A percentile compares a stretch with the other conserved stretches of the same genome.
Conservation (phyloP, 2,113 vertebrate genomes). For the Eretmochelys imbricata region DNA sequence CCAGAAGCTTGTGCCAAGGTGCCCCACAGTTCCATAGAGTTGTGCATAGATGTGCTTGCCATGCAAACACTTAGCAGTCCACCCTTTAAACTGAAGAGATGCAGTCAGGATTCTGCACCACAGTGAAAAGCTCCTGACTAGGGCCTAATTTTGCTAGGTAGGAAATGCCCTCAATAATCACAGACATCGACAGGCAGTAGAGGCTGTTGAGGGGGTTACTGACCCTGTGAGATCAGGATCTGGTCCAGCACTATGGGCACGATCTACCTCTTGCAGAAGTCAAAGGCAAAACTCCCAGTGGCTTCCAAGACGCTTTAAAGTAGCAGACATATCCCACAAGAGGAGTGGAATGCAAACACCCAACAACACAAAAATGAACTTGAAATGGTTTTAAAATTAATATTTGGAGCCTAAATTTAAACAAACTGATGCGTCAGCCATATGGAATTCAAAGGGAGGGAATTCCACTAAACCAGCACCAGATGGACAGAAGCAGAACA, state of each 20-base stretch:
- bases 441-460: neutral
- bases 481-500: neutral
- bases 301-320: neutral
- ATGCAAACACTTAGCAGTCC: neutral
- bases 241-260: neutral
- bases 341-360: neutral
- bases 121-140: neutral
- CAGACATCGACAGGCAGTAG: neutral
- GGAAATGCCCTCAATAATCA: neutral
- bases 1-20: neutral
- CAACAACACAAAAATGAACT: neutral
- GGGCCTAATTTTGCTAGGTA: neutral
- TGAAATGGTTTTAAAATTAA: neutral
- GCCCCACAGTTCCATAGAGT: neutral
- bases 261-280: neutral
- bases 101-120: neutral
- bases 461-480: neutral
- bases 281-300: neutral
- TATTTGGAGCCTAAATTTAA: neutral
- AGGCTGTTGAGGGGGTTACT: neutral
- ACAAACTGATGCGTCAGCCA: neutral
- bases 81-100: neutral
- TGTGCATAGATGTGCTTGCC: neutral
- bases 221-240: neutral
- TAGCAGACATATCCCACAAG: neutral